These are phyloP conservation scores for Siniperca knerii DNA, from an alignment of 2,113 vertebrate species.

Conservation along the genomic window DNA sequence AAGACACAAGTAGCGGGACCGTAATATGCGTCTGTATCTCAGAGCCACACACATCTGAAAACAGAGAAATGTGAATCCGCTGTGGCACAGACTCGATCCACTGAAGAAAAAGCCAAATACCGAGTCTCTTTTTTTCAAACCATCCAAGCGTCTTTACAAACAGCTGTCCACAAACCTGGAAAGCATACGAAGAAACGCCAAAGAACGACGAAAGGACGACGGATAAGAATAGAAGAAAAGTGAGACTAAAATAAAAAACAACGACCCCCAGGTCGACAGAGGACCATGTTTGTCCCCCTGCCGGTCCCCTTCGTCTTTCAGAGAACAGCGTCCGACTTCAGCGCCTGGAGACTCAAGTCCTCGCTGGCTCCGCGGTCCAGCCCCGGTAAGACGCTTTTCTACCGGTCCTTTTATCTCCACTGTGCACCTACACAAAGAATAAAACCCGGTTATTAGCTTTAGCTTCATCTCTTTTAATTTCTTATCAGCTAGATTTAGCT, in stretches of 20 bases:
- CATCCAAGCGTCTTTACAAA: conserved; percentile 11
- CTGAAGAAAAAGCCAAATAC: conserved; percentile 34
- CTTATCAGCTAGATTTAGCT: not conserved
- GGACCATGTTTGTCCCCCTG: conserved; percentile 86
- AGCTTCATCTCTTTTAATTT: not conserved
- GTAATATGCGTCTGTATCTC: conserved; percentile 1
- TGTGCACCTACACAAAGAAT: conserved; percentile 26
- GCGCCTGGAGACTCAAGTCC: conserved; percentile 89
- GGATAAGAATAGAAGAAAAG: conserved; percentile 64
- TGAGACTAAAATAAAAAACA: conserved; percentile 67
- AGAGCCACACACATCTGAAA: conserved; percentile 41
- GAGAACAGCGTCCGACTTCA: conserved; percentile 89
- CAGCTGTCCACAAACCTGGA: conserved; percentile 47
- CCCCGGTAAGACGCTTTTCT: conserved; percentile 83
- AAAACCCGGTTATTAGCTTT: not conserved
- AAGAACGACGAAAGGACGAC: conserved; percentile 60
- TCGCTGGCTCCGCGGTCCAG: conserved; percentile 87
- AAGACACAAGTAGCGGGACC: conserved; percentile 30
- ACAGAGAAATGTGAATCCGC: conserved; percentile 59
- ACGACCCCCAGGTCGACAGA: conserved; percentile 81
- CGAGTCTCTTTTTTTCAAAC: not conserved
- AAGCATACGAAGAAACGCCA: conserved; percentile 57
- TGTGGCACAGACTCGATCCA: conserved; percentile 20
- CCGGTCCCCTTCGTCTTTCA: conserved; percentile 89
- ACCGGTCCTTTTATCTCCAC: not conserved